phyloP scores from a whole-genome alignment of 2,113 vertebrate genomes.

The Sander vitreus region DNA sequence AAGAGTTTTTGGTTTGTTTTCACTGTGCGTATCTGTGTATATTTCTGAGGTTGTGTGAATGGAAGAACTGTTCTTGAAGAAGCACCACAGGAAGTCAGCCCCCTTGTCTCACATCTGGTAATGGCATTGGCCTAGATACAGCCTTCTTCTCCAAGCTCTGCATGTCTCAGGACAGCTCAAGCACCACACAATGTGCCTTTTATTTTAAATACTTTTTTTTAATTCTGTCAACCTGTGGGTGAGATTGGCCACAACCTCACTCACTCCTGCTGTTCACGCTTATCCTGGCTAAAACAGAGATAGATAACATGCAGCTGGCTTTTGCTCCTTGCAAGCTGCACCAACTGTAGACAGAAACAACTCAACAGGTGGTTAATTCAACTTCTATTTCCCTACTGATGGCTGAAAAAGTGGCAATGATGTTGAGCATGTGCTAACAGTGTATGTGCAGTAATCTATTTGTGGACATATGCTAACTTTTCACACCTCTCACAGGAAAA shows the following conservation, averaged over 20 bases:
- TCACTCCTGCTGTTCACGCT: slow-evolving; percentile 12
- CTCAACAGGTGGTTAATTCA: slow-evolving; percentile 8
- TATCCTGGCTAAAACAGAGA: slow-evolving; percentile 15
- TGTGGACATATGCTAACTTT: neutral
- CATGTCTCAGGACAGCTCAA: slow-evolving; percentile 26
- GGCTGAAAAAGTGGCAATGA: neutral
- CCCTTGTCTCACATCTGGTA: slow-evolving; percentile 80
- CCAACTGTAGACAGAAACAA: neutral
- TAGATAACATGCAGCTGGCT: slow-evolving; percentile 13
- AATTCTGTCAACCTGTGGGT: slow-evolving; percentile 29
- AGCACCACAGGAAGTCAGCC: slow-evolving; percentile 68
- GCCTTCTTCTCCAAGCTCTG: slow-evolving; percentile 32
- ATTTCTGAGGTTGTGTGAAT: slow-evolving; percentile 20
- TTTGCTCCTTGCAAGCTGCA: neutral
- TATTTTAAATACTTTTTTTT: slow-evolving; percentile 49
- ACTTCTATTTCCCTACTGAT: neutral
- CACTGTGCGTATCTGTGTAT: slow-evolving; percentile 17
- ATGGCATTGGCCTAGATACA: slow-evolving; percentile 76
- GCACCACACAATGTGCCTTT: slow-evolving; percentile 46
- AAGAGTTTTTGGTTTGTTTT: slow-evolving; percentile 35
- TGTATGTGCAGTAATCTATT: neutral
- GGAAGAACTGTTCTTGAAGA: slow-evolving; percentile 29
- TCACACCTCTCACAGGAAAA: neutral
- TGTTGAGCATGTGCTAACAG: neutral
- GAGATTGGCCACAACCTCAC: neutral